Conservation (phyloP, 2,888 invertebrate species). For the Eupithecia dodoneata region DNA sequence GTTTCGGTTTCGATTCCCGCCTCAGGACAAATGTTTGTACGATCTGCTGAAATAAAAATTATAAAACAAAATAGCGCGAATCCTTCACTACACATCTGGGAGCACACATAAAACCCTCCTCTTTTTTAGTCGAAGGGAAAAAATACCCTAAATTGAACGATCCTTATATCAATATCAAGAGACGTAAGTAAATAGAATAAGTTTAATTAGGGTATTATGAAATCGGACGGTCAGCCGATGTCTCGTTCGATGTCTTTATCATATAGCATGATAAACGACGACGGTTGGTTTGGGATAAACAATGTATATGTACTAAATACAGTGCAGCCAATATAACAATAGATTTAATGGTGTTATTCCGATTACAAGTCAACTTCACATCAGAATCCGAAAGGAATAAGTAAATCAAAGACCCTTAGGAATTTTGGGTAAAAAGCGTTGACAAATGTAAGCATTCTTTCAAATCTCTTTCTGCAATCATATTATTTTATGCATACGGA, state of each 20-base stretch:
- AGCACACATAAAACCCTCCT: neutral
- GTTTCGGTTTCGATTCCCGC: too few relatives aligned
- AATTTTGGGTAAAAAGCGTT: conserved; percentile 85
- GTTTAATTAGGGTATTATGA: conserved; percentile 14
- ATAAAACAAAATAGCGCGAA: too few relatives aligned
- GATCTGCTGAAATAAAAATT: too few relatives aligned
- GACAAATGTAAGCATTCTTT: conserved; percentile 83
- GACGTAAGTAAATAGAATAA: conserved; percentile 1
- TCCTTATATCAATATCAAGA: neutral
- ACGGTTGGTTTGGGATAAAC: neutral
- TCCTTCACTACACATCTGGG: too few relatives aligned
- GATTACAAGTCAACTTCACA: neutral
- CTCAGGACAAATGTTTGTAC: too few relatives aligned
- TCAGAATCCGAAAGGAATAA: neutral
- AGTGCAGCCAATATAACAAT: neutral
- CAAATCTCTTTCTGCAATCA: neutral
- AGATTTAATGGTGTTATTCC: neutral
- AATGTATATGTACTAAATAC: neutral
- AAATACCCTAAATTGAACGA: neutral
- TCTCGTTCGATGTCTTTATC: conserved; percentile 21
- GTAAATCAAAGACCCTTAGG: neutral
- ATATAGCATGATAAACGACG: neutral
- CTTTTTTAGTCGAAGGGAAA: neutral
- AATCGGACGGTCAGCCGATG: conserved; percentile 15
- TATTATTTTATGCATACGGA: neutral